Percentiles rank a stretch among this genome's conserved stretches.
Evolutionary conservation across 2,113 vertebrate genomes (phyloP).

Genomic region (Calypte anna): DNA sequence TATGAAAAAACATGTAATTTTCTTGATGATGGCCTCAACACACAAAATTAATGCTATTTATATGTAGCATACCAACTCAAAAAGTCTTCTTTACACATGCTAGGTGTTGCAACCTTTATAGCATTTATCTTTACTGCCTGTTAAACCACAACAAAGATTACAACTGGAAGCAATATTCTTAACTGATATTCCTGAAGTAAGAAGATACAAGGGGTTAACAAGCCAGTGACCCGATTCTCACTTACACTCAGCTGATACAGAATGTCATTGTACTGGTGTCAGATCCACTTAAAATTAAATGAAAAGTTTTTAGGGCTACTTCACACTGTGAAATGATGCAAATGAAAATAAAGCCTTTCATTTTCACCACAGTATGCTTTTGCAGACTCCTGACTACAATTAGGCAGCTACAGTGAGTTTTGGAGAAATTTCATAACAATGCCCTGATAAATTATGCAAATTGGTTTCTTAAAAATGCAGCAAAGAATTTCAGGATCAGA

Average conservation of each 20-base stretch:
- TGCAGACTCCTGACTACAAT: background rate
- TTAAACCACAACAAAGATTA: background rate
- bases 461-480: background rate
- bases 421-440: background rate
- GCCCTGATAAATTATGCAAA: background rate
- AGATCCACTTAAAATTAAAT: background rate
- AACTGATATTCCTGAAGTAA: background rate
- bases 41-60: background rate
- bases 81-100: background rate
- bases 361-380: background rate
- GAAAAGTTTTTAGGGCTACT: background rate
- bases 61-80: background rate
- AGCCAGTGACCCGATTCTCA: background rate
- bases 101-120: background rate
- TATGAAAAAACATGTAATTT: background rate
- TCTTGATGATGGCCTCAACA: background rate
- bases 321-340: background rate
- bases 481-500: background rate
- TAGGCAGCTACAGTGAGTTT: background rate
- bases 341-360: background rate
- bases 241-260: background rate
- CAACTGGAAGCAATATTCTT: background rate
- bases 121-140: background rate
- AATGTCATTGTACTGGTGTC: background rate
- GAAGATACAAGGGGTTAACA: background rate